These are phyloP conservation scores for Drosophila diplacantha DNA, from an alignment of 2,888 invertebrate species.

Conservation along the genomic window DNA sequence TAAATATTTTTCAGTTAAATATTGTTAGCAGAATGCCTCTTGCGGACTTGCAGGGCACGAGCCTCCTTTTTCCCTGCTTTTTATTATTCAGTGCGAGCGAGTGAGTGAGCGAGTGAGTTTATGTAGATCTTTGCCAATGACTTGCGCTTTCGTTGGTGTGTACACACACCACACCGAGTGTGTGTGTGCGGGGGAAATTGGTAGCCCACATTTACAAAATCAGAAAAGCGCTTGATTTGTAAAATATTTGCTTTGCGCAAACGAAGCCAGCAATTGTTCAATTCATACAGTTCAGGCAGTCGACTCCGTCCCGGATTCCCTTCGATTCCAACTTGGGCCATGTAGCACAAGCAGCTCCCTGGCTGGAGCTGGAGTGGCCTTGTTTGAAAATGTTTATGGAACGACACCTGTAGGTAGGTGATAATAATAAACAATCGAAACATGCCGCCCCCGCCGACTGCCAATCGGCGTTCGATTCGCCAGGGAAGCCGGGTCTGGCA, in stretches of 20 bases:
- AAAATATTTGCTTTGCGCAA: constrained; percentile 71
- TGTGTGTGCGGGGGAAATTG: constrained; percentile 65
- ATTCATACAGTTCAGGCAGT: constrained; percentile 59
- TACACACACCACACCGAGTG: constrained; percentile 34
- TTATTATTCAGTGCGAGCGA: constrained; percentile 20
- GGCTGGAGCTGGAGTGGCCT: constrained; percentile 33
- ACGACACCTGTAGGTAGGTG: constrained; percentile 73
- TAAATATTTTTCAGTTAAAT: constrained; percentile 76
- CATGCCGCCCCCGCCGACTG: constrained; percentile 53
- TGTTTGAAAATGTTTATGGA: constrained; percentile 70
- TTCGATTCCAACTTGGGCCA: constrained; percentile 20
- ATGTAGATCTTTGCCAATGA: constrained; percentile 71
- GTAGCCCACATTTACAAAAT: constrained; percentile 73
- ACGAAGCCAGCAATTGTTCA: constrained; percentile 71
- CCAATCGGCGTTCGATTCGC: constrained; percentile 55
- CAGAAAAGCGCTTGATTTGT: constrained; percentile 73
- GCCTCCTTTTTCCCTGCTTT: constrained; percentile 42
- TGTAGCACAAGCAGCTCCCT: constrained; percentile 22
- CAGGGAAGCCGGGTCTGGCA: background rate
- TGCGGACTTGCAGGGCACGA: constrained; percentile 58
- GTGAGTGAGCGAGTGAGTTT: constrained; percentile 28
- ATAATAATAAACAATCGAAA: constrained; percentile 71
- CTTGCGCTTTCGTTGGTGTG: constrained; percentile 68
- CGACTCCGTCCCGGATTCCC: constrained; percentile 13
- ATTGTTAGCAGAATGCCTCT: constrained; percentile 73